phyloP scores from a whole-genome alignment of 1,140 invertebrate genomes.

The Drosophila pseudoobscura region DNA sequence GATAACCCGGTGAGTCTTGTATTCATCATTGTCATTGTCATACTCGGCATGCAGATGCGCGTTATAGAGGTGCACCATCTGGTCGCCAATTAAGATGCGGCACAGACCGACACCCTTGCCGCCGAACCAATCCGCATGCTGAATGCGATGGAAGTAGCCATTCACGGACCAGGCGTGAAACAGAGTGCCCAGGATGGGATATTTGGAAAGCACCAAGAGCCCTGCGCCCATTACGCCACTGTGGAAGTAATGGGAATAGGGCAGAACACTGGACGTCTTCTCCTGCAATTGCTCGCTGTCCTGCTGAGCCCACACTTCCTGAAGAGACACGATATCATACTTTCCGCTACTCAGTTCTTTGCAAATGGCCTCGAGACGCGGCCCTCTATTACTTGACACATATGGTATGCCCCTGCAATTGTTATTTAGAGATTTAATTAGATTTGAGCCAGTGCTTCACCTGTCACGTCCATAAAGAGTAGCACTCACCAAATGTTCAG shows the following conservation, averaged over 20 bases:
- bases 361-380: slow-evolving; percentile 92
- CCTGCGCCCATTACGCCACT: slow-evolving; percentile 97
- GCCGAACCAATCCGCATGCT: slow-evolving; percentile 99
- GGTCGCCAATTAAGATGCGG: slow-evolving; percentile 87
- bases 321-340: slow-evolving; percentile 95
- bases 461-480: slow-evolving; percentile 18
- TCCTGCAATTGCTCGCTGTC: slow-evolving; percentile 90
- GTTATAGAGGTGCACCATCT: slow-evolving; percentile 91
- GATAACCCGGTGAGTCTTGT: slow-evolving; percentile 93
- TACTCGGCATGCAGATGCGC: slow-evolving; percentile 99
- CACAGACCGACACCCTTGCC: slow-evolving; percentile 98
- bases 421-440: slow-evolving; percentile 43
- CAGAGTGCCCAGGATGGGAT: slow-evolving; percentile 93
- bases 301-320: slow-evolving; percentile 93
- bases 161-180: slow-evolving; percentile 97
- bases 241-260: slow-evolving; percentile 96
- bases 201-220: slow-evolving; percentile 94
- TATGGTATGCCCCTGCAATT: slow-evolving; percentile 91
- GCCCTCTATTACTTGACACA: slow-evolving; percentile 89
- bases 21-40: slow-evolving; percentile 92
- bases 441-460: slow-evolving; percentile 22
- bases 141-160: slow-evolving; percentile 97
- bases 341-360: slow-evolving; percentile 87
- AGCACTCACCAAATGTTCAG: slow-evolving; percentile 76
- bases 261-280: slow-evolving; percentile 86